Conservation (phyloP, 2,113 vertebrate genomes). For the Tursiops truncatus region DNA sequence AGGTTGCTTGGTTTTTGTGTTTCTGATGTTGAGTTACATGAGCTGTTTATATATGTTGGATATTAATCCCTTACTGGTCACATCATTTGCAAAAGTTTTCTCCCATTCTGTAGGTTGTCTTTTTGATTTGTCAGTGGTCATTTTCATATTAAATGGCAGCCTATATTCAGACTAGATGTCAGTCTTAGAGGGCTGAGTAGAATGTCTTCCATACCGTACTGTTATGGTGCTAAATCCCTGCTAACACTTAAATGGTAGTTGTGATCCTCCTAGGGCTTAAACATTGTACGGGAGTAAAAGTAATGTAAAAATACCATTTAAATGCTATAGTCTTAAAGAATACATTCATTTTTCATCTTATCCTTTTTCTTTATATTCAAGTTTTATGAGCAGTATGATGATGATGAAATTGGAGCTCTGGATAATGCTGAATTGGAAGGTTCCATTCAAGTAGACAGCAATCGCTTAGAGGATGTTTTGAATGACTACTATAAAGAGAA, state of each 20-base stretch:
- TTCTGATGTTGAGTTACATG: neutral
- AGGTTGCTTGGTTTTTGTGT: neutral
- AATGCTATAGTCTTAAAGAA: neutral
- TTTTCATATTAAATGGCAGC: neutral
- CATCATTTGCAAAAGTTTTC: neutral
- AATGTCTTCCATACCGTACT: neutral
- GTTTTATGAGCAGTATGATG: conserved; percentile 98
- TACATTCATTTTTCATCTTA: neutral
- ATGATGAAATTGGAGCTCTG: conserved; percentile 96
- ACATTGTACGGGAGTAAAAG: neutral
- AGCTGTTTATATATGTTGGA: neutral
- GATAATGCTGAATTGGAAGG: conserved; percentile 97
- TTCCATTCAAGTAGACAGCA: conserved; percentile 89
- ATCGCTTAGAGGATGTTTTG: conserved; percentile 91
- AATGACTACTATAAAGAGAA: conserved; percentile 94
- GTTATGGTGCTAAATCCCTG: neutral
- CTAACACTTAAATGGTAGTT: neutral
- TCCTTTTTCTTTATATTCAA: conserved; percentile 74
- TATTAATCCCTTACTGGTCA: neutral
- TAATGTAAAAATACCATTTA: neutral
- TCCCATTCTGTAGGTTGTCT: neutral
- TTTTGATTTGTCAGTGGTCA: neutral
- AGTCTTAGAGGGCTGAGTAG: neutral
- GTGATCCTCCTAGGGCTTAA: neutral
- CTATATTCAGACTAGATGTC: neutral